Evolutionary conservation across 2,113 vertebrate genomes (phyloP).

Genomic region (Empidonax alnorum): DNA sequence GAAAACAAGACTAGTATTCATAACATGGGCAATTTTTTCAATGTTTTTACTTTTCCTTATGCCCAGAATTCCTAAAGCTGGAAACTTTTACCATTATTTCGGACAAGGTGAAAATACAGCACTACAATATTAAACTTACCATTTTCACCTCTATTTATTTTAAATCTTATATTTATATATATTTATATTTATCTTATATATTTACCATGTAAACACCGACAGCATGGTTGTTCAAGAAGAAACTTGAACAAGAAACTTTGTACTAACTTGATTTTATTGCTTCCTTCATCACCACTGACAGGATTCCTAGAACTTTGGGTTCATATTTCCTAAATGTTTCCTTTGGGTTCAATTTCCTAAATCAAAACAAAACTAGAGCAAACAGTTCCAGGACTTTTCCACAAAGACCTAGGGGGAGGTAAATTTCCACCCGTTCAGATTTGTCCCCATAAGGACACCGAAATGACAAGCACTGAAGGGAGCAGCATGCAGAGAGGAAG

Average conservation of each 20-base stretch:
- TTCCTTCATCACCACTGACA: background rate
- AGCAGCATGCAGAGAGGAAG: background rate
- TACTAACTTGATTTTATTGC: conserved; percentile 45
- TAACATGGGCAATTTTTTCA: conserved; percentile 58
- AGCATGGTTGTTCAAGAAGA: conserved; percentile 16
- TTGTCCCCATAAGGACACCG: background rate
- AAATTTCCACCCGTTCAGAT: background rate
- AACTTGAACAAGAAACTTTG: conserved; percentile 18
- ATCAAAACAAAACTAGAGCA: background rate
- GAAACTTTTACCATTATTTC: conserved; percentile 45
- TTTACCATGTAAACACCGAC: background rate
- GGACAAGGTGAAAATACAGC: background rate
- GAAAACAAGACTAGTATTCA: conserved; percentile 68
- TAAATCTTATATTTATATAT: background rate
- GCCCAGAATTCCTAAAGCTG: background rate
- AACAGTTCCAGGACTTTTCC: background rate
- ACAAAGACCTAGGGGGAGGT: background rate
- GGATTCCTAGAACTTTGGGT: background rate
- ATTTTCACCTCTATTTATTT: conserved; percentile 39
- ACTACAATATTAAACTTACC: conserved; percentile 16
- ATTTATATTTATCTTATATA: too few species aligned
- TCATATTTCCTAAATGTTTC: background rate
- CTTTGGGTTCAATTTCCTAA: background rate
- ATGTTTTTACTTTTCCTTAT: background rate
- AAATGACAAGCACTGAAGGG: background rate